These are phyloP conservation scores for Proctacanthus coquilletti DNA, from an alignment of 1,140 invertebrate genomes.

Conservation along the genomic window DNA sequence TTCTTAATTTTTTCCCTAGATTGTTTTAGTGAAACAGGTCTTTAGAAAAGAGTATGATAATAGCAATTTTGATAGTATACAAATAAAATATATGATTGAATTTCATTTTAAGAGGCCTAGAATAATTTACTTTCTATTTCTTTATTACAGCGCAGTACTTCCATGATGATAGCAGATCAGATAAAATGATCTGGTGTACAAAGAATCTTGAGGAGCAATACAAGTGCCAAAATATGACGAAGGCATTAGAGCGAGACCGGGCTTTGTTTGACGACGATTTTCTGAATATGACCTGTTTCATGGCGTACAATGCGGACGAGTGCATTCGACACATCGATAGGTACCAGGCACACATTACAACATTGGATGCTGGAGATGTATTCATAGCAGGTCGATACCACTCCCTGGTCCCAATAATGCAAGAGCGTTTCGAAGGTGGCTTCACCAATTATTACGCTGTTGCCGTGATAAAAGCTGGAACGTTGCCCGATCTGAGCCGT, in stretches of 20 bases:
- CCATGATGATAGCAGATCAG: conserved; percentile 18
- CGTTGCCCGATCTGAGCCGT: conserved; percentile 40
- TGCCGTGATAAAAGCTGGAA: conserved; percentile 61
- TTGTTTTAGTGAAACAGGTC: too few species aligned
- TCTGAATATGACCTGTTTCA: conserved; percentile 43
- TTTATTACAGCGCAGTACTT: conserved; percentile 17
- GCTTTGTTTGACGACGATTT: conserved; percentile 43
- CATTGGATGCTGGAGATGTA: conserved; percentile 82
- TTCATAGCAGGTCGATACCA: conserved; percentile 85
- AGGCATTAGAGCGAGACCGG: conserved; percentile 45
- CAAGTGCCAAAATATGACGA: conserved; percentile 60
- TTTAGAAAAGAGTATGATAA: too few species aligned
- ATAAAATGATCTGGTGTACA: conserved; percentile 53
- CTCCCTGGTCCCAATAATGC: conserved; percentile 79
- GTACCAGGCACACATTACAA: conserved; percentile 68
- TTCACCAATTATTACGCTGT: conserved; percentile 62
- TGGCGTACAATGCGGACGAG: conserved; percentile 62
- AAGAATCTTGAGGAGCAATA: conserved; percentile 50
- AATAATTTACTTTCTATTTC: too few species aligned
- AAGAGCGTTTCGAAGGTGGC: conserved; percentile 45
- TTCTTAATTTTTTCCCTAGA: too few species aligned
- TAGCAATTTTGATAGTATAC: too few species aligned
- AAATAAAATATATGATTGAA: too few species aligned
- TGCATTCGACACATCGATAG: conserved; percentile 64
- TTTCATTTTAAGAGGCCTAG: too few species aligned